These are phyloP conservation scores for Muraenolepis orangiensis DNA, from an alignment of 2,797 vertebrate genomes.

Conservation along the genomic window DNA sequence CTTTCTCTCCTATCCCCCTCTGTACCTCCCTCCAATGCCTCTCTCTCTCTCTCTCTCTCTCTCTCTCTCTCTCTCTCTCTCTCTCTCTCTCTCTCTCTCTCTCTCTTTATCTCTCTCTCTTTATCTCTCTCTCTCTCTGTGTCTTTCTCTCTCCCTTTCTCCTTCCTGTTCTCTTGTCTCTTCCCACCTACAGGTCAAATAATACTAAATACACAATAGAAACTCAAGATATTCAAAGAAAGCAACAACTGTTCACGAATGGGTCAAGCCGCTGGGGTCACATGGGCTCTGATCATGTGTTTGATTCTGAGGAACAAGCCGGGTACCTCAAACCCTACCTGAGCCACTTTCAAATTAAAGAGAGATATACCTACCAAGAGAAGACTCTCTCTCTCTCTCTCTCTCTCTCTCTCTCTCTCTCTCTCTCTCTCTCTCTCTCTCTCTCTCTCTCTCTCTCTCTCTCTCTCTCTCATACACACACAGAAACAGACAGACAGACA, in stretches of 20 bases:
- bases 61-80: neutral
- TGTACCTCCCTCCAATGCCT: constrained; percentile 14
- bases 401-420: neutral
- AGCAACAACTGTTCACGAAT: no score
- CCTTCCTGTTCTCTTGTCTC: no score
- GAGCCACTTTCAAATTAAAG: constrained; percentile 7
- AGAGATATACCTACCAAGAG: no score
- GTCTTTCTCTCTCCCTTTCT: neutral
- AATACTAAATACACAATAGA: no score
- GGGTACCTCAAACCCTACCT: no score
- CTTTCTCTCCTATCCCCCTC: constrained; percentile 22
- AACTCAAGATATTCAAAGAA: no score
- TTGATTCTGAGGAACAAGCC: no score
- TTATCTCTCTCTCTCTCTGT: neutral
- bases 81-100: neutral
- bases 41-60: constrained; percentile 21
- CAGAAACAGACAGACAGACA: neutral
- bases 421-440: neutral
- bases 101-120: neutral
- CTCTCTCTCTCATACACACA: neutral
- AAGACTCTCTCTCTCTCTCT: neutral
- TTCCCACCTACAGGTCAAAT: no score
- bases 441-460: neutral
- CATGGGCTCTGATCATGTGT: no score
- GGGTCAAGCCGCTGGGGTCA: no score